Evolutionary conservation across 1,140 invertebrate genomes (phyloP).

Genomic region (Carposina sasakii): DNA sequence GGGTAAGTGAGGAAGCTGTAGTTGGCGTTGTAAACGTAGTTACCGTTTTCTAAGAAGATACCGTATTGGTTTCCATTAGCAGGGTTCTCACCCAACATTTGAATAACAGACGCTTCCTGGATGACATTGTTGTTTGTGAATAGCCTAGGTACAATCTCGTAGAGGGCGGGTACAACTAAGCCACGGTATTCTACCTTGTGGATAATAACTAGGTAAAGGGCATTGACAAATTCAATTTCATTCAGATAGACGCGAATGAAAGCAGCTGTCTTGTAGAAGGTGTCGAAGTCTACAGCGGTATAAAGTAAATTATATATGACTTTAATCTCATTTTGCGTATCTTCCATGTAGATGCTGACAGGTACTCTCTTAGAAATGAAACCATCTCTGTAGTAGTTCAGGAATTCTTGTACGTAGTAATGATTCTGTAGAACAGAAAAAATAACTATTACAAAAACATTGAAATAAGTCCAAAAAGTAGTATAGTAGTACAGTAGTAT

Average conservation of each 20-base stretch:
- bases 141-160: slow-evolving; percentile 77
- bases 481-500: too few species aligned
- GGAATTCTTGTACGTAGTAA: slow-evolving; percentile 71
- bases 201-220: slow-evolving; percentile 74
- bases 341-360: slow-evolving; percentile 71
- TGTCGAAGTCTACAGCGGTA: slow-evolving; percentile 3
- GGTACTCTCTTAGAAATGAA: slow-evolving; percentile 65
- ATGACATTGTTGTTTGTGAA: slow-evolving; percentile 75
- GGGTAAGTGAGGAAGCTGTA: slow-evolving; percentile 66
- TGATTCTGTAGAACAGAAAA: slow-evolving; percentile 47
- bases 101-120: slow-evolving; percentile 71
- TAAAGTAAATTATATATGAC: slow-evolving; percentile 59
- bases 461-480: too few species aligned
- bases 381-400: slow-evolving; percentile 65
- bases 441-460: neutral
- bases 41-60: slow-evolving; percentile 57
- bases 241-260: slow-evolving; percentile 76
- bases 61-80: slow-evolving; percentile 49
- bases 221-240: slow-evolving; percentile 75
- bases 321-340: slow-evolving; percentile 55
- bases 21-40: slow-evolving; percentile 65
- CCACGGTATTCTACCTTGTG: slow-evolving; percentile 74
- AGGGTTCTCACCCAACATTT: slow-evolving; percentile 70
- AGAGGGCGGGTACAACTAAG: slow-evolving; percentile 75
- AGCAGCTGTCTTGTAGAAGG: slow-evolving; percentile 75